Percentiles rank a stretch among this genome's conserved stretches.
Conservation (phyloP, 2,797 vertebrate genomes). For the Microhierax caerulescens region DNA sequence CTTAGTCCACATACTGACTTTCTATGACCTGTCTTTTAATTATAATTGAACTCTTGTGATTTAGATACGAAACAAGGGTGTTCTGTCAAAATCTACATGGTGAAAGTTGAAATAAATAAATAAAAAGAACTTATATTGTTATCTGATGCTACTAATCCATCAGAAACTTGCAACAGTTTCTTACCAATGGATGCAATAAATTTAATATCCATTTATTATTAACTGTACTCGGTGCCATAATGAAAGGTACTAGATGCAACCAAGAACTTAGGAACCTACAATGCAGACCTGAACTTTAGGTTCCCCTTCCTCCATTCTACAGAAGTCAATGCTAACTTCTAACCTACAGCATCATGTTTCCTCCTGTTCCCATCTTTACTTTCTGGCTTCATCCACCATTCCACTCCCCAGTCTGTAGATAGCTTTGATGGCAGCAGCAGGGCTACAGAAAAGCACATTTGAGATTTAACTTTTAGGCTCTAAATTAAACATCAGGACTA, state of each 20-base stretch:
- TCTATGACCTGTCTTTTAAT: background rate
- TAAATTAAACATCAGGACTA: background rate
- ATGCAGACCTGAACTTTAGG: background rate
- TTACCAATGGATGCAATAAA: background rate
- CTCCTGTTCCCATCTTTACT: background rate
- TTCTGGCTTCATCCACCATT: background rate
- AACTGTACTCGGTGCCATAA: background rate
- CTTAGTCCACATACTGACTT: background rate
- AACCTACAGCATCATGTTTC: background rate
- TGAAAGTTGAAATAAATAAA: background rate
- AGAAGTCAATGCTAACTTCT: background rate
- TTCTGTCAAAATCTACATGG: background rate
- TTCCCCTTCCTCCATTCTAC: background rate
- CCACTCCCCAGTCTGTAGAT: background rate
- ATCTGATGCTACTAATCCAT: background rate
- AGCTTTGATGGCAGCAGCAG: fast-evolving
- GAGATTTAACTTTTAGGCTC: background rate
- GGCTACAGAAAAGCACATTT: background rate
- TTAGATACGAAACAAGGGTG: background rate
- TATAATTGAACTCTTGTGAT: background rate
- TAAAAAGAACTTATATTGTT: background rate
- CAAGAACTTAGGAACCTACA: background rate
- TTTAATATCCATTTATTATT: background rate
- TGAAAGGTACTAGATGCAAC: background rate
- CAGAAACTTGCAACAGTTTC: background rate